phyloP scores from a whole-genome alignment of 2,888 invertebrate genomes.

The Pandemis cinnamomeana region DNA sequence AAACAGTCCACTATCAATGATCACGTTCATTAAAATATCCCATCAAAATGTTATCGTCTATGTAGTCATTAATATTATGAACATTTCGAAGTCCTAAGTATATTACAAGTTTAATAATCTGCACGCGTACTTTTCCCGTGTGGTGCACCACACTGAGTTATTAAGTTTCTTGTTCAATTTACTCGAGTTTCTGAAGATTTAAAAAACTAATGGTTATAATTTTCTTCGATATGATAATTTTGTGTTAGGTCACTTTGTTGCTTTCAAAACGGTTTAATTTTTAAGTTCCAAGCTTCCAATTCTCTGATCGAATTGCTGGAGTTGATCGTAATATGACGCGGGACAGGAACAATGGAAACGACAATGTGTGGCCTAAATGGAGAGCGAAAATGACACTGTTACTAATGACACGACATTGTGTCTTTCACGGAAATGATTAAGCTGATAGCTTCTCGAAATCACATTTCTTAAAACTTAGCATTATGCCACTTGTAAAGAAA shows the following conservation, averaged over 20 bases:
- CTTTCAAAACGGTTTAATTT: constrained; percentile 14
- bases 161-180: too few relatives aligned
- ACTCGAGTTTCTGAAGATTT: too few relatives aligned
- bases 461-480: constrained; percentile 9
- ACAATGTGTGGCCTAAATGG: constrained; percentile 69
- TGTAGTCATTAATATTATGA: not conserved
- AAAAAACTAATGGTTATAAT: too few relatives aligned
- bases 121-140: too few relatives aligned
- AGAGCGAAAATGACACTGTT: constrained; percentile 65
- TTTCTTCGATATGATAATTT: too few relatives aligned
- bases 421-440: constrained; percentile 56
- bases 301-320: constrained; percentile 50
- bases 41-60: not conserved
- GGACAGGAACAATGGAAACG: constrained; percentile 63
- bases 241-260: not conserved
- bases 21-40: not conserved
- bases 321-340: constrained; percentile 61
- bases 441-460: constrained; percentile 23
- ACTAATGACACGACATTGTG: constrained; percentile 54
- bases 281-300: constrained; percentile 44
- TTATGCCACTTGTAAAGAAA: not conserved
- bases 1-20: constrained; percentile 5
- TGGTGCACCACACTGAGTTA: too few relatives aligned
- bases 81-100: too few relatives aligned
- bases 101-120: too few relatives aligned